Base-by-base conservation (phyloP, 2,888 invertebrate genomes). In the Stictocephala bisonia region DNA sequence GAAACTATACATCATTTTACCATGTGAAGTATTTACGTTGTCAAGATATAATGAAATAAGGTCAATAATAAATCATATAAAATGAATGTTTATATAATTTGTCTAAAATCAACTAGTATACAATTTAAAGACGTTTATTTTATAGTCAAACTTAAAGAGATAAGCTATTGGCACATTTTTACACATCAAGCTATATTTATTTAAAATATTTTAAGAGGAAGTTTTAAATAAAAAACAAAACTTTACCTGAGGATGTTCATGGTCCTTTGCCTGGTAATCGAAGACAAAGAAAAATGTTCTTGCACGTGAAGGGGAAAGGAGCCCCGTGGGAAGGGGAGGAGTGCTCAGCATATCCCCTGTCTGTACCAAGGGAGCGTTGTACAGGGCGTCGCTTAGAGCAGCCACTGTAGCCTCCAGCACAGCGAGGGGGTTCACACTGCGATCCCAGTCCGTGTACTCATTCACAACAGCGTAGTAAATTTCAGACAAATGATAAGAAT, bases 361-460 rank as follows among this genome's bases (percentile, higher is more conserved):
- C 83, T 94, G 91, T 24, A 96, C 91, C 44, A 95, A 83, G 0
- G 96, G 97, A 0, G 96, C 96, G 44, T 96, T 94, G 82, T 95
- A 96, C 82, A 95, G 94, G 2, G 96, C 96, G 83, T 97, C 97
- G 76, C 96, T 95, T 50, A 98, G 85, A 4, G 97, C 94, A 50
- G 95, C 93, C 74, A 97, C 90, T 3, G 96, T 93, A 13, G 94
- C 92, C 82, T 95, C 95, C 76, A 95, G 87, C 9, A 93, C 93
- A 81, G 93, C 94, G 79, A 93, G 91, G 56, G 95, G 94, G 84
- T 94, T 94, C 27, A 94, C 93, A 80, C 94, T 94, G 84, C 93
- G 88, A 84, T 95, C 95, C 97, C 98, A 98, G 84, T 98, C 97
- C 73, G 97, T 97, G 85, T 99, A 99, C 82, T 98, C 97, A 84